These are phyloP conservation scores for Rhinella marina DNA, from an alignment of 2,797 vertebrate species.

Conservation along the genomic window DNA sequence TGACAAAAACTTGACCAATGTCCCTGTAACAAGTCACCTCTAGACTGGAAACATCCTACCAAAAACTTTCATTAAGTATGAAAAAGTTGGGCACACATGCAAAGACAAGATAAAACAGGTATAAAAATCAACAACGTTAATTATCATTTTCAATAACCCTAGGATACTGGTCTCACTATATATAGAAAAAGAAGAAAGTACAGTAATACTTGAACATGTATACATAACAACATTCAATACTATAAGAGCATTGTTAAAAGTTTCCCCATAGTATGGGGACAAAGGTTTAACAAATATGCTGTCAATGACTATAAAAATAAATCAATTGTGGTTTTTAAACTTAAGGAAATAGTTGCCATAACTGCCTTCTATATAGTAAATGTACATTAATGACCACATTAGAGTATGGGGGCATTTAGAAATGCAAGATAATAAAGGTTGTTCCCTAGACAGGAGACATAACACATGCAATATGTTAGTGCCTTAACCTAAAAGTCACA, in stretches of 20 bases:
- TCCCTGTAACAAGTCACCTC: background rate
- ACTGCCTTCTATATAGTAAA: background rate
- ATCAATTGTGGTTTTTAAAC: background rate
- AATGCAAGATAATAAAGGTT: background rate
- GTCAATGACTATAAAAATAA: background rate
- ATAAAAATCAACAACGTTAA: background rate
- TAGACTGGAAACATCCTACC: slow-evolving; percentile 1
- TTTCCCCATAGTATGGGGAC: background rate
- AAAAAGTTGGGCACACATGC: background rate
- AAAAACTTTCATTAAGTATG: background rate
- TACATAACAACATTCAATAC: background rate
- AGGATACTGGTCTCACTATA: background rate
- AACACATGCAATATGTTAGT: slow-evolving; percentile 5
- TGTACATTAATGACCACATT: background rate
- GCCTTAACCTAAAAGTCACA: slow-evolving; percentile 34
- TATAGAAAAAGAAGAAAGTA: background rate
- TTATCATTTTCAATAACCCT: background rate
- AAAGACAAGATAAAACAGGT: background rate
- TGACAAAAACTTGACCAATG: background rate
- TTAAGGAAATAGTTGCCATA: background rate
- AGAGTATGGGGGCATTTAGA: background rate
- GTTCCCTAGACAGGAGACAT: background rate
- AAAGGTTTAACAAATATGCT: background rate
- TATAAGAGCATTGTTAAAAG: background rate
- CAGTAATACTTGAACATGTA: background rate